These are phyloP conservation scores for Sarcophaga rosellei DNA, from an alignment of 2,888 invertebrate species.

Conservation along the genomic window DNA sequence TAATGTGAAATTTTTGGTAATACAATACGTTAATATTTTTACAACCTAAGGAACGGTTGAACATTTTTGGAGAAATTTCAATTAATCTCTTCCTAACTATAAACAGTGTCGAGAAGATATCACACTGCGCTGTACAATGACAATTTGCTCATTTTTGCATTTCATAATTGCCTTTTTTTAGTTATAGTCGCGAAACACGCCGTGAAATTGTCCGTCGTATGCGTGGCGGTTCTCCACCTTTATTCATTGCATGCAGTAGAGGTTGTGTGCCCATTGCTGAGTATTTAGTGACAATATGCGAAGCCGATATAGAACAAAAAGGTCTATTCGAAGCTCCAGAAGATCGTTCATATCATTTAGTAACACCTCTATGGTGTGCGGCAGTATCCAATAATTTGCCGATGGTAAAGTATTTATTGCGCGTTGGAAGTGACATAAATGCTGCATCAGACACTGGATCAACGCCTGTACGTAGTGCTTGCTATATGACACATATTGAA, in stretches of 20 bases:
- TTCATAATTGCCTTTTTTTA: constrained; percentile 71
- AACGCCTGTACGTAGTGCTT: constrained; percentile 94
- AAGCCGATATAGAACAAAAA: constrained; percentile 92
- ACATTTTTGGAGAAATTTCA: too few species aligned
- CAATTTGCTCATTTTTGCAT: too few species aligned
- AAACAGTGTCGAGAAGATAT: too few species aligned
- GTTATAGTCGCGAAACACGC: constrained; percentile 84
- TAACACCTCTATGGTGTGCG: constrained; percentile 96
- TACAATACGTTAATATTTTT: too few species aligned
- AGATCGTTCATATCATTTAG: constrained; percentile 88
- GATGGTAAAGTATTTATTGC: constrained; percentile 89
- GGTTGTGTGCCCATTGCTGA: constrained; percentile 92
- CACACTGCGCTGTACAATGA: too few species aligned
- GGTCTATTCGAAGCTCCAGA: constrained; percentile 93
- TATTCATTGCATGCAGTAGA: constrained; percentile 85
- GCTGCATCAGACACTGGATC: constrained; percentile 94
- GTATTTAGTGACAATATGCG: constrained; percentile 91
- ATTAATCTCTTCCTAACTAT: background rate
- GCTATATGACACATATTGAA: constrained; percentile 94
- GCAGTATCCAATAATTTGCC: constrained; percentile 91
- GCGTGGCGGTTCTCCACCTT: constrained; percentile 90
- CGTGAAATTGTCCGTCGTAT: constrained; percentile 86
- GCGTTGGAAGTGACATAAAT: constrained; percentile 91
- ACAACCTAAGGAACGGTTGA: too few species aligned
- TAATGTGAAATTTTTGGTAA: too few species aligned